Evolutionary conservation across 2,797 vertebrate genomes (phyloP).

Genomic region (Heterohyrax brucei): DNA sequence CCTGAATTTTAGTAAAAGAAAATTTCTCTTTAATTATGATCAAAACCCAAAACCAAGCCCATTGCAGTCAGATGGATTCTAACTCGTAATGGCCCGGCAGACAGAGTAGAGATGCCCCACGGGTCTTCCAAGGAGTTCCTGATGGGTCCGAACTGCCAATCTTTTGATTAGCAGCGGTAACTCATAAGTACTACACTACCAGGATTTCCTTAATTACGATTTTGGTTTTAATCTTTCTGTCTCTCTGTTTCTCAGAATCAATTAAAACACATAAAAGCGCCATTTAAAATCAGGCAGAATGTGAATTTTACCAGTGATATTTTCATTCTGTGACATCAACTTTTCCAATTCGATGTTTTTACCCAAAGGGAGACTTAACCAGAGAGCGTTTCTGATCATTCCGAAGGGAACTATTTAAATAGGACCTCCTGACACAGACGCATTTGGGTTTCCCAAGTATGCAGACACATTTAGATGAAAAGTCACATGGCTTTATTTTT

Average conservation of each 20-base stretch:
- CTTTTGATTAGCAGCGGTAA: no score
- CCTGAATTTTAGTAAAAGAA: conserved; percentile 38
- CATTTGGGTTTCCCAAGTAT: background rate
- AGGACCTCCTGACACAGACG: background rate
- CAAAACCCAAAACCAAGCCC: no score
- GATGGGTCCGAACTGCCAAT: no score
- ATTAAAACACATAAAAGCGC: conserved; percentile 15
- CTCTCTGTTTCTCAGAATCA: background rate
- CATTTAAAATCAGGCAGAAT: conserved; percentile 44
- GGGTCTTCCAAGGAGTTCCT: no score
- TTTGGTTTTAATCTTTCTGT: conserved; percentile 7
- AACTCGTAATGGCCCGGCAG: no score
- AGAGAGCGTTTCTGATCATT: background rate
- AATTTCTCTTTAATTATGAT: conserved; percentile 45
- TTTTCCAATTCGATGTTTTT: background rate
- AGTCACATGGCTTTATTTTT: background rate
- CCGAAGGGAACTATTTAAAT: background rate
- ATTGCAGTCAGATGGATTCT: no score
- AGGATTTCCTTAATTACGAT: background rate
- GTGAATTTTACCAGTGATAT: background rate
- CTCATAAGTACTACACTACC: no score
- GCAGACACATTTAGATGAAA: conserved; percentile 32
- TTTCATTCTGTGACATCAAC: conserved; percentile 23
- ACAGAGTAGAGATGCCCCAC: no score
- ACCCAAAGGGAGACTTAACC: background rate